A percentile compares a stretch with the other conserved stretches of the same genome.
These are phyloP conservation scores for Baccha elongata DNA, from an alignment of 2,888 invertebrate species.

Conservation along the genomic window DNA sequence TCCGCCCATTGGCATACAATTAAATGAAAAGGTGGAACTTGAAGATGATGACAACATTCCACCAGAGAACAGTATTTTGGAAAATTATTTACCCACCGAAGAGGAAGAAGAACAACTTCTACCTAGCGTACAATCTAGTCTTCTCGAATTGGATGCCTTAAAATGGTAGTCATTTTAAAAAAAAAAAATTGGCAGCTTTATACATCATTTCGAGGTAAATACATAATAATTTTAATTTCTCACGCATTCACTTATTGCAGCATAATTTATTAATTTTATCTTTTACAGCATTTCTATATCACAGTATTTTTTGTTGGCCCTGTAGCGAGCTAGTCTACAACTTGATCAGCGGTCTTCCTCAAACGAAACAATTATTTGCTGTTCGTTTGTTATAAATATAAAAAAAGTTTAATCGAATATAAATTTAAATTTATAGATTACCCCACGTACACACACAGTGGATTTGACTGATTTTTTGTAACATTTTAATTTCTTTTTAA, in stretches of 20 bases:
- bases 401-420: conserved; percentile 56
- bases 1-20: conserved; percentile 64
- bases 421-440: conserved; percentile 53
- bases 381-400: conserved; percentile 26
- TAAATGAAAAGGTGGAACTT: conserved; percentile 67
- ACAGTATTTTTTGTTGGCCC: conserved; percentile 63
- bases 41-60: conserved; percentile 53
- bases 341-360: conserved; percentile 68
- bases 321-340: conserved; percentile 66
- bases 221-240: no score
- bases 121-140: conserved; percentile 70
- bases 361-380: conserved; percentile 54
- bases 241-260: no score
- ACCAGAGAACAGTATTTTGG: conserved; percentile 68
- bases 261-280: conserved; percentile 3
- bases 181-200: conserved; percentile 52
- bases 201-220: conserved; percentile 37
- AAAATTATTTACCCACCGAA: conserved; percentile 66
- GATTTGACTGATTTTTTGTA: conserved; percentile 70
- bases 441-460: conserved; percentile 28
- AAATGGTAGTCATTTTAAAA: conserved; percentile 54
- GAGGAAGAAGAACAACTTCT: conserved; percentile 61
- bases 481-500: conserved; percentile 28
- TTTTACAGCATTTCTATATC: conserved; percentile 54
- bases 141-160: conserved; percentile 64